Base-by-base conservation (phyloP, 2,113 vertebrate genomes). In the Toxostoma redivivum region DNA sequence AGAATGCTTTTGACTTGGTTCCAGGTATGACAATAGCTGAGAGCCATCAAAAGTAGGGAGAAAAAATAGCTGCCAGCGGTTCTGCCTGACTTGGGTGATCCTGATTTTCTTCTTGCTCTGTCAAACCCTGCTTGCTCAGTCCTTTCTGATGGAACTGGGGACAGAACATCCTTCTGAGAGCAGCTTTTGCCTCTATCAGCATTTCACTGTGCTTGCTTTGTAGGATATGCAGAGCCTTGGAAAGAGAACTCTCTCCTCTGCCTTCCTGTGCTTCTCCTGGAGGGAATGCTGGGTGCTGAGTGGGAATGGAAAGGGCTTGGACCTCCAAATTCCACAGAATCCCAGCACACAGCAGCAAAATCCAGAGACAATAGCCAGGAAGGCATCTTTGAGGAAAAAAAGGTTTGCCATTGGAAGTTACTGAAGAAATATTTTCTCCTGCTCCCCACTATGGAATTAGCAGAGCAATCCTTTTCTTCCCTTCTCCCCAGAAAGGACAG, bases 11-110 rank as follows among this genome's bases (percentile, higher is more conserved):
- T 94, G 95, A 88, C 87, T 94, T 83, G n/a, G 35, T 77, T 96
- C 93, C 92, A 95, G 93, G 67, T 73, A 66, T n/a, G 72, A 56
- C 81, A 89, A 77, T 54, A 88, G 58, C 58, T 73, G 69, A 86
- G 40, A 87, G 73, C 57, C 81, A 81, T 86, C 77, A 79, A 24
- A 90, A 45, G 66, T 69, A 45, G 81, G 72, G 56, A 84, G 72
- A 86, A 94, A 86, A 94, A 77, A 70, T 37, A 66, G 56, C 57
- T 94, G 71, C 79, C 79, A 81, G 7, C 38, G 31, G 35, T 54
- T 78, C 74, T 85, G 73, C 31, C 85, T 91, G 31, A 47, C 24
- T 69, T 1, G 1, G 66, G 28, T 50, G 58, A 73, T 94, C 71
- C 47, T 40, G 58, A 24, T 66, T 94, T 72, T 77, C 58, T 35